phyloP scores from a whole-genome alignment of 2,113 vertebrate genomes.

The Oryzias melastigma region DNA sequence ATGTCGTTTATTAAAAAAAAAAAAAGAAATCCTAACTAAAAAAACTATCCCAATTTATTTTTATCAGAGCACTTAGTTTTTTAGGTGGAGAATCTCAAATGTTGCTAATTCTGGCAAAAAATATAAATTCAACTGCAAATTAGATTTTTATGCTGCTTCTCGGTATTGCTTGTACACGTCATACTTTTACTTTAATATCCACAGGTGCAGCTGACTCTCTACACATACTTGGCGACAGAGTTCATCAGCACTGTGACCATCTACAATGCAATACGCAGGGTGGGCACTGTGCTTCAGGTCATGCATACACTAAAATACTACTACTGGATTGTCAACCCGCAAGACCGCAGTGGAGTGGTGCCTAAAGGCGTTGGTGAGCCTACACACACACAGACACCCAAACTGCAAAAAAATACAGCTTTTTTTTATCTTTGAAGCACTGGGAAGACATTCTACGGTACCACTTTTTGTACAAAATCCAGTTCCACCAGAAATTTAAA shows the following conservation, averaged over 20 bases:
- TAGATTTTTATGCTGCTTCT: too few relatives aligned
- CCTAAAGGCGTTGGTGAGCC: slow-evolving; percentile 89
- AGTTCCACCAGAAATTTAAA: background rate
- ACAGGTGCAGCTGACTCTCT: slow-evolving; percentile 90
- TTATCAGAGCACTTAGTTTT: too few relatives aligned
- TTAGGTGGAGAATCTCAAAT: too few relatives aligned
- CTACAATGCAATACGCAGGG: slow-evolving; percentile 91
- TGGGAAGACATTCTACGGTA: background rate
- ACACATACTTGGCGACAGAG: slow-evolving; percentile 94
- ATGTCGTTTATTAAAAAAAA: too few relatives aligned
- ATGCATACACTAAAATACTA: slow-evolving; percentile 97
- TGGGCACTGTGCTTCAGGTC: slow-evolving; percentile 92
- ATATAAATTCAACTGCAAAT: too few relatives aligned
- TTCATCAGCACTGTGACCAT: slow-evolving; percentile 96
- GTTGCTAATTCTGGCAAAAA: too few relatives aligned
- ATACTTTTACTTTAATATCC: slow-evolving; percentile 14
- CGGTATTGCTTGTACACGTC: background rate
- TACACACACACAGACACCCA: background rate
- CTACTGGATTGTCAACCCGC: slow-evolving; percentile 95
- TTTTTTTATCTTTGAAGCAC: background rate
- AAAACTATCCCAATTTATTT: too few relatives aligned
- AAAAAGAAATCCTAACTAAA: too few relatives aligned
- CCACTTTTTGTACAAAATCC: background rate
- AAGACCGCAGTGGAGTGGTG: slow-evolving; percentile 91
- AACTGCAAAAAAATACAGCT: background rate